These are phyloP conservation scores for Suncus etruscus DNA, from an alignment of 2,113 vertebrate genomes.

Conservation along the genomic window DNA sequence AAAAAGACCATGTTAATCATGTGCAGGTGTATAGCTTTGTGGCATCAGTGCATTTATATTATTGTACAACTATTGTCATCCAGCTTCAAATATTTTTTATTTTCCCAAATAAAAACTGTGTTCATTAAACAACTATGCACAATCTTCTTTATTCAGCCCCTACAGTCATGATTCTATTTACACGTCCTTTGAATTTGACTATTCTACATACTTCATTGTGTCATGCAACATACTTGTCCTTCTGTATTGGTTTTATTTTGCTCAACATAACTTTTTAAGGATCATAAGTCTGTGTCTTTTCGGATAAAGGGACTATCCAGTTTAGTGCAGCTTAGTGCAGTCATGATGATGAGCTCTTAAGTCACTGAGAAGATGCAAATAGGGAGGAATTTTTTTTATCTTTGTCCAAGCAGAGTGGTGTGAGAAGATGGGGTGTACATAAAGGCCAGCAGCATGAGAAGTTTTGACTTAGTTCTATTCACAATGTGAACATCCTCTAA, in stretches of 20 bases:
- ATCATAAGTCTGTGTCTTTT: background rate
- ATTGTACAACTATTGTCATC: background rate
- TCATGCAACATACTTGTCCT: background rate
- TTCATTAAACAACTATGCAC: background rate
- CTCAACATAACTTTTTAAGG: background rate
- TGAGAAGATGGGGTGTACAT: background rate
- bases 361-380: background rate
- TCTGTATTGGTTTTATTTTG: conserved; percentile 9
- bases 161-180: background rate
- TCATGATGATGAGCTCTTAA: background rate
- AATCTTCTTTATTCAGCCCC: too few species aligned
- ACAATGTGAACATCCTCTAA: background rate
- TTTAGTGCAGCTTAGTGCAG: background rate
- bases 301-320: background rate
- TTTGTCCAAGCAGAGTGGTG: background rate
- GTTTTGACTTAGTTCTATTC: background rate
- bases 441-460: background rate
- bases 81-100: background rate
- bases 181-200: background rate
- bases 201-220: background rate
- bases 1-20: background rate
- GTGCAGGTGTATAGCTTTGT: background rate
- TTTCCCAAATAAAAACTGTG: background rate
- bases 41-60: background rate
- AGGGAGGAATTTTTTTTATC: background rate